Conservation (phyloP, 1,140 invertebrate species). For the Dysdera silvatica region DNA sequence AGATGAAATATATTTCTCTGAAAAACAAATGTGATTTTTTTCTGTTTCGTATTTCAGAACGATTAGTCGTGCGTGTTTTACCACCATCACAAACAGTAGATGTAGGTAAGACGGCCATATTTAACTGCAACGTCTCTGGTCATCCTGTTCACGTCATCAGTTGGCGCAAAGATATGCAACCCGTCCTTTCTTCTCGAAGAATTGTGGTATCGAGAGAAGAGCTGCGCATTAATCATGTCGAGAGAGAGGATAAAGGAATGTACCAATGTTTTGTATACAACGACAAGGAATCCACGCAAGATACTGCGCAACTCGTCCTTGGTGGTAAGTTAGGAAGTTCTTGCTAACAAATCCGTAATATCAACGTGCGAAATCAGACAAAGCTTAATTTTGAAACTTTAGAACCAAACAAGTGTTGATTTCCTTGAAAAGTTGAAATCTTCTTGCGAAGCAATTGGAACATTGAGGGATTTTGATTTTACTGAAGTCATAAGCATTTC, state of each 20-base stretch:
- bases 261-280: constrained; percentile 60
- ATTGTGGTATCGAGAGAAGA: constrained; percentile 24
- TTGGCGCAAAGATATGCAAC: constrained; percentile 86
- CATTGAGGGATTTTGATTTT: too few species aligned
- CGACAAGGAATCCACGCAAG: constrained; percentile 72
- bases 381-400: too few species aligned
- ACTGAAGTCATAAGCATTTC: too few species aligned
- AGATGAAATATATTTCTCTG: too few species aligned
- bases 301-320: constrained; percentile 50
- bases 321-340: constrained; percentile 43
- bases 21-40: too few species aligned
- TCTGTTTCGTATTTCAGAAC: constrained; percentile 1
- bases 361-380: too few species aligned
- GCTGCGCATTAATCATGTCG: constrained; percentile 56
- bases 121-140: constrained; percentile 49
- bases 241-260: constrained; percentile 73
- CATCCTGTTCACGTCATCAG: constrained; percentile 79
- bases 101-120: constrained; percentile 22
- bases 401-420: too few species aligned
- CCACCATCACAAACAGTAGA: constrained; percentile 24
- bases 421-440: too few species aligned
- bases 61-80: constrained; percentile 12
- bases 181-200: constrained; percentile 11
- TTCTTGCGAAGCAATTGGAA: too few species aligned
- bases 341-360: too few species aligned